Base-by-base conservation (phyloP, 2,888 invertebrate genomes). In the Galeruca laticollis region DNA sequence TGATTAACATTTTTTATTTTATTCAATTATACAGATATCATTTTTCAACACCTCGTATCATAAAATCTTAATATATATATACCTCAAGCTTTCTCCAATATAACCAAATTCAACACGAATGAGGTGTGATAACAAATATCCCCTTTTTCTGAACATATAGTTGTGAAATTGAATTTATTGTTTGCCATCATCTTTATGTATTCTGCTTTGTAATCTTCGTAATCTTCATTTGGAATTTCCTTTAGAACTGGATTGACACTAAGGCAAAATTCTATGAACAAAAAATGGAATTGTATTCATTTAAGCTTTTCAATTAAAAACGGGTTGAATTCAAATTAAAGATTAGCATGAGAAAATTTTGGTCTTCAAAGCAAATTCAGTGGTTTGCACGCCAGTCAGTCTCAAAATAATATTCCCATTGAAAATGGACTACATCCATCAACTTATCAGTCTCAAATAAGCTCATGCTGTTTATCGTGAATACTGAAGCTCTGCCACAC, bases 201-300 rank as follows among this genome's bases (percentile, higher is more conserved):
- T 5, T 59, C 20, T 13, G 26, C 11, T 47, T 67, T 60, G 51
- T 70, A 70, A 33, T 70, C 70, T 6, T 67, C 67, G 20, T 11
- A 52, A 20, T 70, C 67, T 35, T 67, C 59, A 51, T 62, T 43
- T 11, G 67, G 18, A 37, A 70, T 26, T 37, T 67, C 47, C 3
- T 51, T 51, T 8, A 67, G 49, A 33, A 70, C 40, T 11, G 70
- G 70, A 47, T 70, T 67, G 6, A 63, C 13, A 60, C 62, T 63
- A 10, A 52, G 15, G 33, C 57, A 67, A 8, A 70, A 59, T 26
- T 57, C 70, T 70, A 63, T n/a, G 64, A 64, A 43, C 15, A 47
- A n/a, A 57, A 47, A 33, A 21, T 37, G 40, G 9, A 31, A 49
- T 31, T 15, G 4, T 13, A 5, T 6, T 26, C 2, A 26, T 26